Evolutionary conservation across 64 coral and sea anemone species (phyloP).

Genomic region (Hydrozoanthus tunicans): DNA sequence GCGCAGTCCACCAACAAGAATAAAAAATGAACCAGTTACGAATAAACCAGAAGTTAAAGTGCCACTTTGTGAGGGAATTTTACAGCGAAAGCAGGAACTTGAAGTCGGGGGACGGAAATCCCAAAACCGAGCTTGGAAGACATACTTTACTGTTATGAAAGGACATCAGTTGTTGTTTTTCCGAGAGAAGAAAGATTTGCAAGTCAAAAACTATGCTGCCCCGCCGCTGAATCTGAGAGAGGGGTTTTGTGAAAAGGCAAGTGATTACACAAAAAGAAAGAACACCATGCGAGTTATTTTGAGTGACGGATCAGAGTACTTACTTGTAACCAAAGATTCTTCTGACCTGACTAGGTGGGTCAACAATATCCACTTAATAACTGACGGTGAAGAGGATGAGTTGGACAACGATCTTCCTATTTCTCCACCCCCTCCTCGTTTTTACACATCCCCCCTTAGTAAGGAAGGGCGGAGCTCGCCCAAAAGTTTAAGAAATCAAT

Average conservation of each 20-base stretch:
- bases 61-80: slow-evolving; percentile 65
- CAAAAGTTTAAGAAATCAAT: not conserved
- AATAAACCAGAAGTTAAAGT: slow-evolving; percentile 11
- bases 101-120: slow-evolving; percentile 68
- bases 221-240: slow-evolving; percentile 61
- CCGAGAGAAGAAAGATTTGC: slow-evolving; percentile 67
- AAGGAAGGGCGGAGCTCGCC: not conserved
- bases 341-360: slow-evolving; percentile 66
- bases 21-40: slow-evolving; percentile 14
- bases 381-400: slow-evolving; percentile 9
- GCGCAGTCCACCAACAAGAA: slow-evolving; percentile 28
- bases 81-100: slow-evolving; percentile 86
- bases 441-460: not conserved
- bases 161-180: slow-evolving; percentile 79
- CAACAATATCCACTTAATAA: slow-evolving; percentile 57
- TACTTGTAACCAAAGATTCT: slow-evolving; percentile 69
- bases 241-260: slow-evolving; percentile 56
- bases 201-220: slow-evolving; percentile 51
- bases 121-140: slow-evolving; percentile 71
- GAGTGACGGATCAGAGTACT: slow-evolving; percentile 71
- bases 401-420: slow-evolving; percentile 33
- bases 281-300: slow-evolving; percentile 75
- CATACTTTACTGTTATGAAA: slow-evolving; percentile 66
- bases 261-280: slow-evolving; percentile 57
- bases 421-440: slow-evolving; percentile 49